phyloP scores from a whole-genome alignment of 2,888 invertebrate species.

The Ochlodes sylvanus region DNA sequence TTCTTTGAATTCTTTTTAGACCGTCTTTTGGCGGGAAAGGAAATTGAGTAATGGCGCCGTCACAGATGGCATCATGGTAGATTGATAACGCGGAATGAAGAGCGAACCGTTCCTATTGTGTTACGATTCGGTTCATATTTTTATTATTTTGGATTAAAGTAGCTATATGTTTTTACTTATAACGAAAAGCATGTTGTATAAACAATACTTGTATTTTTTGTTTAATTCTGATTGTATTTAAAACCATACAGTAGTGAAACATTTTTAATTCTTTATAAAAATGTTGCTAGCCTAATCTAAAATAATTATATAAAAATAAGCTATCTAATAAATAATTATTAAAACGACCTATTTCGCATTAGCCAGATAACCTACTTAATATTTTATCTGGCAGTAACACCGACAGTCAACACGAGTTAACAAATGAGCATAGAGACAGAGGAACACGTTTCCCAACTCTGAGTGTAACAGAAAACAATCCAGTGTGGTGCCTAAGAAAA shows the following conservation, averaged over 20 bases:
- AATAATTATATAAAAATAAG: too few relatives aligned
- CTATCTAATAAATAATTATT: too few relatives aligned
- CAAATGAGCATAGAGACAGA: conserved; percentile 67
- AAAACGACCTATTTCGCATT: neutral
- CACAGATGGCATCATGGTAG: conserved; percentile 83
- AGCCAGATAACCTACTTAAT: neutral
- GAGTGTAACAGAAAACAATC: conserved; percentile 79
- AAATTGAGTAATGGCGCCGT: conserved; percentile 82
- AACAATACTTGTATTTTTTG: too few relatives aligned
- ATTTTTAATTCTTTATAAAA: neutral
- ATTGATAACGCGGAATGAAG: conserved; percentile 81
- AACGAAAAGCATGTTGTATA: too few relatives aligned
- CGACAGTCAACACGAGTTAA: conserved; percentile 56
- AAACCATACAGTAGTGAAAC: neutral
- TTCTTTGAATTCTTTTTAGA: conserved; percentile 64
- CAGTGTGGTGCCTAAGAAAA: conserved; percentile 77
- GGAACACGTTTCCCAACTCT: conserved; percentile 77
- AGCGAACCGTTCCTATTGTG: conserved; percentile 69
- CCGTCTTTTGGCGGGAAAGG: conserved; percentile 71
- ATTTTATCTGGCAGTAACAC: conserved; percentile 16
- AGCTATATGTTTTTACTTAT: neutral
- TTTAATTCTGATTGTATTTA: neutral
- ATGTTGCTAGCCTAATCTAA: neutral
- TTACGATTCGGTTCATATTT: conserved; percentile 51
- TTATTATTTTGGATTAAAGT: conserved; percentile 37